Evolutionary conservation across 2,888 invertebrate species (phyloP).

Genomic region (Scelioninae gen. 1): DNA sequence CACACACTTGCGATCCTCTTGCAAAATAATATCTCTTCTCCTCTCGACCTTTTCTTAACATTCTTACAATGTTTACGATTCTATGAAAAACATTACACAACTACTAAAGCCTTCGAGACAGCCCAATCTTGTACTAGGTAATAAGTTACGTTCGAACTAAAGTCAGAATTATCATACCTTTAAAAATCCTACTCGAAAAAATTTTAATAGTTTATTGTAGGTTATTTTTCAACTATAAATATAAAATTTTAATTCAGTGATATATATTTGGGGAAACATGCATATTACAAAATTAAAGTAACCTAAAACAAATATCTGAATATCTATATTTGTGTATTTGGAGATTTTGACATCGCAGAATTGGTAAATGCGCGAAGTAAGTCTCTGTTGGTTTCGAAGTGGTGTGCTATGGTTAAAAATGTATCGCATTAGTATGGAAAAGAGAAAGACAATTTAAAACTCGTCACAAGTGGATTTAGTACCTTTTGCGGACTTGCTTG

Average conservation of each 20-base stretch:
- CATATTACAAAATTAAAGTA: no score
- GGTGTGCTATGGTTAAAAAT: conserved; percentile 69
- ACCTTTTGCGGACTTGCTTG: conserved; percentile 74
- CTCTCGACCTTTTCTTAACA: conserved; percentile 46
- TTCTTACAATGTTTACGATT: conserved; percentile 68
- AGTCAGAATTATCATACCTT: conserved; percentile 19
- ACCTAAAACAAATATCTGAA: no score
- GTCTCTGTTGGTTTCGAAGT: conserved; percentile 22
- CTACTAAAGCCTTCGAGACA: conserved; percentile 71
- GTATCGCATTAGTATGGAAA: conserved; percentile 77
- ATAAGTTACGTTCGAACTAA: conserved; percentile 55
- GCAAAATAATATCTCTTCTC: conserved; percentile 46
- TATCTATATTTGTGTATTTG: no score
- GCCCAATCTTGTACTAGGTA: conserved; percentile 65
- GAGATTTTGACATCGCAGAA: conserved; percentile 7
- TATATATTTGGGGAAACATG: no score
- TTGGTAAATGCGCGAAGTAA: conserved; percentile 20
- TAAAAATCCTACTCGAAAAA: no score
- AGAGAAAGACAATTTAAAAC: conserved; percentile 78
- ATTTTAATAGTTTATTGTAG: no score
- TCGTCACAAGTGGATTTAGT: conserved; percentile 81
- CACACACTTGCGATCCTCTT: conserved; percentile 43
- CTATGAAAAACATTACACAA: conserved; percentile 72
- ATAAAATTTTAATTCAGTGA: no score
- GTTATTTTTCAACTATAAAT: no score